These are phyloP conservation scores for Pseudochaenichthys georgianus DNA, from an alignment of 2,797 vertebrate genomes.

Conservation along the genomic window DNA sequence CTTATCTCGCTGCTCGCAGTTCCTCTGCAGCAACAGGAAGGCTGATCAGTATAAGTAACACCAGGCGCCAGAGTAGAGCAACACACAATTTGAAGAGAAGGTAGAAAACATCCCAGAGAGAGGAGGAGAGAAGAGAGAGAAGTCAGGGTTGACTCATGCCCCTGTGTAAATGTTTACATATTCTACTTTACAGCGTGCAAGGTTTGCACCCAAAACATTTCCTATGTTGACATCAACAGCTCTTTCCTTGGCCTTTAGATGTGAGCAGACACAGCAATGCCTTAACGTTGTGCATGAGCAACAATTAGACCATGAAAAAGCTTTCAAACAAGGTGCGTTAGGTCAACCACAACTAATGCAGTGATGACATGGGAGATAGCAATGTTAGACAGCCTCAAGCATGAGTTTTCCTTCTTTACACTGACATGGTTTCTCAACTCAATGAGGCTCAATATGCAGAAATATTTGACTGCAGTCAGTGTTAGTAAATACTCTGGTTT, in stretches of 20 bases:
- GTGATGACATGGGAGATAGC: constrained; percentile 49
- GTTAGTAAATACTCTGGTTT: constrained; percentile 15
- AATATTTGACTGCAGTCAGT: constrained; percentile 29
- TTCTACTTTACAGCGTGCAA: constrained; percentile 59
- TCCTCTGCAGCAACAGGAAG: constrained; percentile 83
- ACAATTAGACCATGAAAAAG: constrained; percentile 71
- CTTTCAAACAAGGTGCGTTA: constrained; percentile 53
- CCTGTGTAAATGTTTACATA: constrained; percentile 83
- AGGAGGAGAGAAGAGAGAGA: constrained; percentile 44
- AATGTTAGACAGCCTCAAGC: constrained; percentile 31
- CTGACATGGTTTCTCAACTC: constrained; percentile 4
- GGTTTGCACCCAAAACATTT: constrained; percentile 74
- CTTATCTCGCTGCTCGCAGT: constrained; percentile 83
- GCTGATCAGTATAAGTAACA: constrained; percentile 68
- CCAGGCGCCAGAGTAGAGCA: constrained; percentile 59
- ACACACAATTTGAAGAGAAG: constrained; percentile 50
- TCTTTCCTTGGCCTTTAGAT: constrained; percentile 61
- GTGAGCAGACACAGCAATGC: constrained; percentile 12
- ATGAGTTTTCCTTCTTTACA: constrained; percentile 3
- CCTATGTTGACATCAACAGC: constrained; percentile 77
- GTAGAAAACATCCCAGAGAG: constrained; percentile 56
- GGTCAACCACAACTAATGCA: constrained; percentile 56
- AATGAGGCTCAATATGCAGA: constrained; percentile 6
- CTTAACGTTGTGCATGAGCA: constrained; percentile 37
- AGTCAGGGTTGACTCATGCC: constrained; percentile 68